Evolutionary conservation across 2,888 invertebrate genomes (phyloP).

Genomic region (Sarcophaga carnaria): DNA sequence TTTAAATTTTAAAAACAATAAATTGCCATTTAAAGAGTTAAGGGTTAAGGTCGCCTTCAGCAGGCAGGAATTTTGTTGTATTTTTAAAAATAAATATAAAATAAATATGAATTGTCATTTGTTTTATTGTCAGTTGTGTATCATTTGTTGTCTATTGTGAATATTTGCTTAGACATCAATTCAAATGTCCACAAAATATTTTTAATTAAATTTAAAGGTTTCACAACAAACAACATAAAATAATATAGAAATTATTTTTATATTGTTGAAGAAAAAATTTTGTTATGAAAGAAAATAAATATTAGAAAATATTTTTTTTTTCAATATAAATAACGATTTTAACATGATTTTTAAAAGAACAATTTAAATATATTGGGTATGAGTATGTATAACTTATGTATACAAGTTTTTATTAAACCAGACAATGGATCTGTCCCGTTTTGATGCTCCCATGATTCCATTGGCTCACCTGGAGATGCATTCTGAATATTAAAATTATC

Average conservation of each 20-base stretch:
- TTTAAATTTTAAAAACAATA: no score
- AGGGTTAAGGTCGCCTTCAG: background rate
- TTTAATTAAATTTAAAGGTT: conserved; percentile 49
- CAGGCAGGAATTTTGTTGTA: background rate
- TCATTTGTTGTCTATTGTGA: conserved; percentile 23
- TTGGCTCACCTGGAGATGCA: no score
- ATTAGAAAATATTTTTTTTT: conserved; percentile 37
- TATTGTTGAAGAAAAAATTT: background rate
- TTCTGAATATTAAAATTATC: no score
- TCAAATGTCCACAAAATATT: conserved; percentile 20
- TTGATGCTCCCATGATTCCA: no score
- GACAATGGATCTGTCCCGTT: no score
- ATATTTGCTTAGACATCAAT: conserved; percentile 35
- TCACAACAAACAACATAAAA: background rate
- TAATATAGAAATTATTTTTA: conserved; percentile 25
- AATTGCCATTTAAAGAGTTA: background rate
- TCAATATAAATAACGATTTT: conserved; percentile 1
- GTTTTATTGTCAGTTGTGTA: conserved; percentile 19
- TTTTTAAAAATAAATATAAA: background rate
- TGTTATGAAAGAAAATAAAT: conserved; percentile 2
- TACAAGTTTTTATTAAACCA: no score
- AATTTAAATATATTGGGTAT: background rate
- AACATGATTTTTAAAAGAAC: background rate
- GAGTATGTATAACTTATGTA: no score
- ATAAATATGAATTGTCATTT: conserved; percentile 9